Conservation (phyloP, 2,888 invertebrate genomes). For the Sinodicranocentrus sp. region DNA sequence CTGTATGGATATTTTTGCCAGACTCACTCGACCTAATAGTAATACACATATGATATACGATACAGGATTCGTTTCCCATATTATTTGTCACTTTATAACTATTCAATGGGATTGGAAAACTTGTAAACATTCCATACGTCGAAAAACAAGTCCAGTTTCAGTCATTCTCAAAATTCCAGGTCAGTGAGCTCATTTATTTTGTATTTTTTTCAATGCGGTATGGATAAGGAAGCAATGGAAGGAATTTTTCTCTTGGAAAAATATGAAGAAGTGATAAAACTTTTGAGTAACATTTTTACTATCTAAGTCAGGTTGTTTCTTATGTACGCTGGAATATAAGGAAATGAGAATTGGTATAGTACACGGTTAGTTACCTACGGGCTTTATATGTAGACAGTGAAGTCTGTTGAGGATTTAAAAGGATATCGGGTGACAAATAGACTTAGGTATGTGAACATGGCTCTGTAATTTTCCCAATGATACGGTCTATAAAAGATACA, state of each 20-base stretch:
- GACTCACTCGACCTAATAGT: not conserved
- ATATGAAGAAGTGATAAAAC: not conserved
- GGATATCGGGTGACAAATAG: too few relatives aligned
- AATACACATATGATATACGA: not conserved
- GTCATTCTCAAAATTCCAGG: constrained; percentile 7
- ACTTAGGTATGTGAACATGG: too few relatives aligned
- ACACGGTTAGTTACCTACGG: not conserved
- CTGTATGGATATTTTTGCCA: too few relatives aligned
- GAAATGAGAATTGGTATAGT: not conserved
- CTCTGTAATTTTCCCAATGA: too few relatives aligned
- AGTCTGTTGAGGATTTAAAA: too few relatives aligned
- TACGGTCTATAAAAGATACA: too few relatives aligned
- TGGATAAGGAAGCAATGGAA: not conserved
- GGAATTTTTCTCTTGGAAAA: not conserved
- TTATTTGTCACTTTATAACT: not conserved
- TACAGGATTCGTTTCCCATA: not conserved
- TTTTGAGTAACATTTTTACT: not conserved
- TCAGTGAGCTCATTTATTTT: constrained; percentile 17
- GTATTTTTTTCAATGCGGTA: not conserved
- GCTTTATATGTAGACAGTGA: too few relatives aligned
- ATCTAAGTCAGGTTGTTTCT: not conserved
- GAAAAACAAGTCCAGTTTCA: not conserved
- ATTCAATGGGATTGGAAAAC: not conserved
- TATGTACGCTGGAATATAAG: not conserved
- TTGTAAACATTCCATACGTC: not conserved